These are phyloP conservation scores for Eilema griseolum DNA, from an alignment of 2,888 invertebrate species.

Conservation along the genomic window DNA sequence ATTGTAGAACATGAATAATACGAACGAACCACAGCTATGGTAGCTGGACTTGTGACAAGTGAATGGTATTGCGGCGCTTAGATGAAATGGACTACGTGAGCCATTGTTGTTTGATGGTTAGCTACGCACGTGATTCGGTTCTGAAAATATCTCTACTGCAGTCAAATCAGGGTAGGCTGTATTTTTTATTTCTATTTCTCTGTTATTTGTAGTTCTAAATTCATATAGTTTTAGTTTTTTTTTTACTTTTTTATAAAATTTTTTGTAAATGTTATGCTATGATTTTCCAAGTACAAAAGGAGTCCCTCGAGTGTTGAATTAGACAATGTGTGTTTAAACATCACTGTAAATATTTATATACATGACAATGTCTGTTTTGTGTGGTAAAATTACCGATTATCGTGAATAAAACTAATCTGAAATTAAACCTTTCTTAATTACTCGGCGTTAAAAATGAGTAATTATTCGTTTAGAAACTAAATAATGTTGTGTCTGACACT, in stretches of 20 bases:
- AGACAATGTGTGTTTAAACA: too few species aligned
- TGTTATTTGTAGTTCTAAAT: background rate
- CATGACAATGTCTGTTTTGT: too few species aligned
- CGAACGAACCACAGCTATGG: background rate
- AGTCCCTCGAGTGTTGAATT: background rate
- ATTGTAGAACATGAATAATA: background rate
- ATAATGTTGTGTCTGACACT: too few species aligned
- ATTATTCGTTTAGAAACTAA: too few species aligned
- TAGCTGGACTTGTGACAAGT: constrained; percentile 29
- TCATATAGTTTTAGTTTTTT: background rate
- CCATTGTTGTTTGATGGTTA: constrained; percentile 42
- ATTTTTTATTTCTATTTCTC: constrained; percentile 6
- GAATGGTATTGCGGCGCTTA: constrained; percentile 24
- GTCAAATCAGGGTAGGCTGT: constrained; percentile 16
- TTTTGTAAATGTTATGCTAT: too few species aligned
- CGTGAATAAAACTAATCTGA: too few species aligned
- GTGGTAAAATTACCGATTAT: too few species aligned
- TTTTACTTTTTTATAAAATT: background rate
- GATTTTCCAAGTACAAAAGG: background rate
- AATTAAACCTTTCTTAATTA: too few species aligned
- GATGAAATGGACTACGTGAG: constrained; percentile 30
- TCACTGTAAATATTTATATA: too few species aligned
- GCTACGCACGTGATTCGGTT: constrained; percentile 38
- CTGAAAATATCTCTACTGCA: constrained; percentile 31
- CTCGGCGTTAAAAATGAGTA: too few species aligned